Evolutionary conservation across 2,113 vertebrate genomes (phyloP).

Genomic region (Hylia prasina): DNA sequence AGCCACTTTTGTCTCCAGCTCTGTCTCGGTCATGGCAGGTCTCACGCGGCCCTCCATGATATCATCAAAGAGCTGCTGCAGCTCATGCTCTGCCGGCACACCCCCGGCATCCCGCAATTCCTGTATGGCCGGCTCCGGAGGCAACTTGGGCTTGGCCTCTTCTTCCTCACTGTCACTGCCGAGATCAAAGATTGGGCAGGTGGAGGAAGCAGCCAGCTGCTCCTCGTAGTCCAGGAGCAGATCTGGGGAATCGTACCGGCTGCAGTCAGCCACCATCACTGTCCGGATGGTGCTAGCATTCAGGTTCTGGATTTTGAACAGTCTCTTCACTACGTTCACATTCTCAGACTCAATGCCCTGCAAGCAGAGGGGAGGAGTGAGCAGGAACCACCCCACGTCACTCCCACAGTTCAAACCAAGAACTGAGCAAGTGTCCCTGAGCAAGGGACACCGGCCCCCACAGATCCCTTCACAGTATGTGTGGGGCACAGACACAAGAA

Average conservation of each 20-base stretch:
- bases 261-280: constrained; percentile 94
- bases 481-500: not conserved
- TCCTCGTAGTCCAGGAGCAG: constrained; percentile 82
- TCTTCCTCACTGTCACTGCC: constrained; percentile 77
- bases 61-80: constrained; percentile 69
- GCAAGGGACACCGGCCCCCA: not conserved
- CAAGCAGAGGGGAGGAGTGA: not conserved
- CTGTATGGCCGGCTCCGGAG: not conserved
- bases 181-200: constrained; percentile 77
- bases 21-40: constrained; percentile 62
- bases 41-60: constrained; percentile 60
- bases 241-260: constrained; percentile 84
- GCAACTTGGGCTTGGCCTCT: constrained; percentile 35
- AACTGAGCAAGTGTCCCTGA: fast-evolving
- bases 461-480: fast-evolving
- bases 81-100: not conserved
- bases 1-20: constrained; percentile 85
- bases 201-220: constrained; percentile 60
- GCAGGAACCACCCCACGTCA: not conserved
- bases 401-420: not conserved
- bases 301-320: constrained; percentile 98
- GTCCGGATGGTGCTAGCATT: constrained; percentile 96
- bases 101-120: not conserved
- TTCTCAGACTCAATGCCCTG: constrained; percentile 96
- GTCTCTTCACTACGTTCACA: constrained; percentile 92